phyloP scores from a whole-genome alignment of 2,113 vertebrate species.

The Pterocles gutturalis region DNA sequence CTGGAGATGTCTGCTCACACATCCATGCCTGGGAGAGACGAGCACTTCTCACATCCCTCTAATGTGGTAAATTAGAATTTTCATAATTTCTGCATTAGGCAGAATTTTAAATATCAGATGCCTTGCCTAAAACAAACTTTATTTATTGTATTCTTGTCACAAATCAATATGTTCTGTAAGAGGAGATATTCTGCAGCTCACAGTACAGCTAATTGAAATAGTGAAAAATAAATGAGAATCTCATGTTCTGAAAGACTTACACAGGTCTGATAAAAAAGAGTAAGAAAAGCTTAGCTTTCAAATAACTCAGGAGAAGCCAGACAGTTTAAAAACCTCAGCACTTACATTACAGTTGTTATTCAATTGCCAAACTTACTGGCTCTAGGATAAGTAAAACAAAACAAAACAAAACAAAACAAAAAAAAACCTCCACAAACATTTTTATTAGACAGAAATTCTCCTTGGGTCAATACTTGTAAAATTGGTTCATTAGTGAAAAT shows the following conservation, averaged over 20 bases:
- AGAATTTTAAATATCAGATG: background rate
- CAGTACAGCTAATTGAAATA: background rate
- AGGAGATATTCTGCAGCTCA: background rate
- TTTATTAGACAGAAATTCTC: background rate
- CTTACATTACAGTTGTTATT: background rate
- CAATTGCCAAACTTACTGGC: background rate
- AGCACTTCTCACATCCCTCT: background rate
- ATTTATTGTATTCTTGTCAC: background rate
- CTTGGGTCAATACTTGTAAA: background rate
- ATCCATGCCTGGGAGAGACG: accelerated
- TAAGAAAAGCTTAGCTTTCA: background rate
- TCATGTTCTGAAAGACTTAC: background rate
- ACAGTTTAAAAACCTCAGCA: background rate
- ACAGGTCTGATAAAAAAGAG: background rate
- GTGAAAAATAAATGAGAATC: background rate
- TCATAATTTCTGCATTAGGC: background rate
- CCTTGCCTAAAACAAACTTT: background rate
- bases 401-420: background rate
- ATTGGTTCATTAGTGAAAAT: background rate
- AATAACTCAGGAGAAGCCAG: background rate
- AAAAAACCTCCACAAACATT: background rate
- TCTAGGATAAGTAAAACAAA: background rate
- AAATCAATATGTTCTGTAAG: background rate
- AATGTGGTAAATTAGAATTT: background rate
- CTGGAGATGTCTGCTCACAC: background rate